These are phyloP conservation scores for Acrocephalus scirpaceus DNA, from an alignment of 2,797 vertebrate genomes.

Conservation along the genomic window DNA sequence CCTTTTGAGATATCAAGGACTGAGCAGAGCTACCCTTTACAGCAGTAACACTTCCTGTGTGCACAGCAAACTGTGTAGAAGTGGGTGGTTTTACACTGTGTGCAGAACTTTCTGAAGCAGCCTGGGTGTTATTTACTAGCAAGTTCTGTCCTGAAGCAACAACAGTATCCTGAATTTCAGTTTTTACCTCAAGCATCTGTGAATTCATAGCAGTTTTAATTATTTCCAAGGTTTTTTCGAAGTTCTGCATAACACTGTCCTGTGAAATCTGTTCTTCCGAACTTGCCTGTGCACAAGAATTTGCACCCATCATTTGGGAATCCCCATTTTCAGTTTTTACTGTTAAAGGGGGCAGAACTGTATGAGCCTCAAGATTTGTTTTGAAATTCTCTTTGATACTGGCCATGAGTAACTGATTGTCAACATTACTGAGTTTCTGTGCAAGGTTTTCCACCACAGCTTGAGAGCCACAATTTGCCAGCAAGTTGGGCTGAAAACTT, in stretches of 20 bases:
- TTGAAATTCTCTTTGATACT: conserved; percentile 80
- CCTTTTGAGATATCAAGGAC: conserved; percentile 64
- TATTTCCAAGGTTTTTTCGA: conserved; percentile 80
- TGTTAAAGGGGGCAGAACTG: conserved; percentile 63
- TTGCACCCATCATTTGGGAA: conserved; percentile 69
- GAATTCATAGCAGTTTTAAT: conserved; percentile 81
- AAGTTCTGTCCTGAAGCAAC: conserved; percentile 52
- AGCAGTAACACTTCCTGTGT: not conserved
- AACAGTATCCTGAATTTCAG: conserved; percentile 66
- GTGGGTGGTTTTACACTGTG: conserved; percentile 42
- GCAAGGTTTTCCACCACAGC: conserved; percentile 72
- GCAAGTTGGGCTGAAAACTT: conserved; percentile 69
- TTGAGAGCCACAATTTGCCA: conserved; percentile 73
- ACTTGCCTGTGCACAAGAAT: conserved; percentile 62
- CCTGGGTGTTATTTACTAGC: conserved; percentile 44
- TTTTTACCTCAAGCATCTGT: conserved; percentile 77
- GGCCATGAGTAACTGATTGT: conserved; percentile 78
- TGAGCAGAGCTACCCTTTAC: conserved; percentile 65
- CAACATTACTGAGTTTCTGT: conserved; percentile 76
- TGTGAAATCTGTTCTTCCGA: conserved; percentile 71
- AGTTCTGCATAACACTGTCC: conserved; percentile 76
- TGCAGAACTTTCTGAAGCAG: conserved; percentile 46
- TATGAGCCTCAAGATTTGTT: conserved; percentile 64
- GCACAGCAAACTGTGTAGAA: conserved; percentile 45
- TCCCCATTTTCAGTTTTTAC: conserved; percentile 80